Conservation (phyloP, 2,113 vertebrate species). For the Trematocara nigrifrons region DNA sequence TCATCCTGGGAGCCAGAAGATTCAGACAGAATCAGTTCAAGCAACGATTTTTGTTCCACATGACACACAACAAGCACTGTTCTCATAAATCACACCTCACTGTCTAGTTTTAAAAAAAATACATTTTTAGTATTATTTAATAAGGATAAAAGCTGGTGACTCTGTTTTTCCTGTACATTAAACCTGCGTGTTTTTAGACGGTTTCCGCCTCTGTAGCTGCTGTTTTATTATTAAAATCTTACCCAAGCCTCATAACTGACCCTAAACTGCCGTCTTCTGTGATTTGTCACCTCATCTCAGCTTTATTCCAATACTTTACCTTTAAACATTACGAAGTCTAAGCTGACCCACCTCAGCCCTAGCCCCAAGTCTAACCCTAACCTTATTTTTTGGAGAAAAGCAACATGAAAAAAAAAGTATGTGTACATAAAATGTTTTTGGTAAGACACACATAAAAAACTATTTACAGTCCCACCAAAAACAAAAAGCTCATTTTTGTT, state of each 20-base stretch:
- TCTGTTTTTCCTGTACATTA: not conserved
- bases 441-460: not conserved
- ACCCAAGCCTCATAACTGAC: not conserved
- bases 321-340: not conserved
- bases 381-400: not conserved
- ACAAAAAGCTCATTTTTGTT: not conserved
- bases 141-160: not conserved
- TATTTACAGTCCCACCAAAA: not conserved
- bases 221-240: not conserved
- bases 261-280: not conserved
- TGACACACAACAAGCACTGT: not conserved
- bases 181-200: rapidly evolving
- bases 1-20: not conserved
- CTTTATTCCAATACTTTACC: not conserved
- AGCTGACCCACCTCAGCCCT: not conserved
- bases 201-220: rapidly evolving
- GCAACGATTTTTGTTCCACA: not conserved
- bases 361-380: rapidly evolving
- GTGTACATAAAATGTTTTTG: not conserved
- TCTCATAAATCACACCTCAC: not conserved
- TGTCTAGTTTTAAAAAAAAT: not conserved
- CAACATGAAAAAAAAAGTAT: not conserved
- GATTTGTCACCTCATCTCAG: not conserved
- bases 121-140: not conserved
- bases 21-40: not conserved